These are phyloP conservation scores for Lichenostomus cassidix DNA, from an alignment of 2,113 vertebrate genomes.

Conservation along the genomic window DNA sequence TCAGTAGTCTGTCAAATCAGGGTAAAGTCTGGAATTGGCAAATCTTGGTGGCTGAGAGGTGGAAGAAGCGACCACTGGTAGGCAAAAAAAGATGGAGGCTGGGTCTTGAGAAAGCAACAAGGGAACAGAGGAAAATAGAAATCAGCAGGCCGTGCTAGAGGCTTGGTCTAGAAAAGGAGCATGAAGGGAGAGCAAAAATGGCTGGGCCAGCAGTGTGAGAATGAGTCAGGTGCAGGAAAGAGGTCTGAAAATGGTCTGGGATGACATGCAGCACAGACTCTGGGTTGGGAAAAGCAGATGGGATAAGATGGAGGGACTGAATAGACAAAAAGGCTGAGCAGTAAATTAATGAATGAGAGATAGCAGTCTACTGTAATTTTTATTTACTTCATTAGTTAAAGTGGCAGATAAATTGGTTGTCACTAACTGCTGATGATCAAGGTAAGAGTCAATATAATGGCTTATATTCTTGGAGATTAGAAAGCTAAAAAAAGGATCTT, in stretches of 20 bases:
- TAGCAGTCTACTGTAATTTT: neutral
- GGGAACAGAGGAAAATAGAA: neutral
- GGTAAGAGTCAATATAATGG: neutral
- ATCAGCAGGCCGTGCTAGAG: neutral
- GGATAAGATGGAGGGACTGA: neutral
- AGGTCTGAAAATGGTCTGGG: neutral
- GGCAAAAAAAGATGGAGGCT: neutral
- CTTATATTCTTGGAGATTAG: neutral
- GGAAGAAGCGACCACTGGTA: accelerated
- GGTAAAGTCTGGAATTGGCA: neutral
- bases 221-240: neutral
- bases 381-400: neutral
- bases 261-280: neutral
- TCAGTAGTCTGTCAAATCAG: neutral
- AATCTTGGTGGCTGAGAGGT: neutral
- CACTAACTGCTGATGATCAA: neutral
- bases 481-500: neutral
- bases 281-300: neutral
- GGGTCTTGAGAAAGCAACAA: neutral
- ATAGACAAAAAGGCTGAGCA: neutral
- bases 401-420: neutral
- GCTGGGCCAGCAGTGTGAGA: neutral
- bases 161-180: neutral
- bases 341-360: neutral
- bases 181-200: neutral